Conservation (phyloP, 2,888 invertebrate species). For the Andrena marginata region DNA sequence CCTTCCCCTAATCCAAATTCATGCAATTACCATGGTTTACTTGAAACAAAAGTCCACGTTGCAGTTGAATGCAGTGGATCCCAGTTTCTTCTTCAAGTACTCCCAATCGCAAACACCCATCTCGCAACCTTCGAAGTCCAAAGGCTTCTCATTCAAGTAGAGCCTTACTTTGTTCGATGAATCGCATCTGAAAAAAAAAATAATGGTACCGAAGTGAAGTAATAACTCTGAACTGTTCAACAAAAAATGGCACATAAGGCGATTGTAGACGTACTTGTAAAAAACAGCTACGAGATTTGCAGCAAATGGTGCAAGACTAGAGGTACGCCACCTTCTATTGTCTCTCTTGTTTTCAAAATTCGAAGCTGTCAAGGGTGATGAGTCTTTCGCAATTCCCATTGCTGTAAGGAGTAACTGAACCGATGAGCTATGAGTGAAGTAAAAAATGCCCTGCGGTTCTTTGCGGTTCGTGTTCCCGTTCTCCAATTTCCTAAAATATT, state of each 20-base stretch:
- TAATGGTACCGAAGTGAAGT: neutral
- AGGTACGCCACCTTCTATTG: slow-evolving; percentile 90
- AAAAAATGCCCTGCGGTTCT: slow-evolving; percentile 88
- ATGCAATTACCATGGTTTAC: neutral
- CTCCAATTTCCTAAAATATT: slow-evolving; percentile 69
- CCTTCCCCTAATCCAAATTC: no score
- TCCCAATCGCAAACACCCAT: slow-evolving; percentile 92
- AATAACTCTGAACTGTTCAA: neutral
- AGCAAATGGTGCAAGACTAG: slow-evolving; percentile 89
- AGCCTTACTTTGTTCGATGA: slow-evolving; percentile 87
- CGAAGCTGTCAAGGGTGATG: slow-evolving; percentile 87
- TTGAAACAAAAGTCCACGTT: slow-evolving; percentile 32
- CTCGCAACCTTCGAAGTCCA: slow-evolving; percentile 89
- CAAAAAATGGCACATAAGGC: neutral
- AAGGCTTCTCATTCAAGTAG: slow-evolving; percentile 89
- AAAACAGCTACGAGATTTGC: slow-evolving; percentile 91
- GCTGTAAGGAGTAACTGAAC: slow-evolving; percentile 88
- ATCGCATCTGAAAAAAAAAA: slow-evolving; percentile 86
- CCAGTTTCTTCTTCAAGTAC: slow-evolving; percentile 87
- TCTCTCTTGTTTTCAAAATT: slow-evolving; percentile 87
- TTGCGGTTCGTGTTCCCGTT: slow-evolving; percentile 39
- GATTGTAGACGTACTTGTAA: slow-evolving; percentile 87
- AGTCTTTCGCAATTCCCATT: slow-evolving; percentile 88
- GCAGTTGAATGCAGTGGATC: slow-evolving; percentile 61
- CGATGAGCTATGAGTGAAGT: slow-evolving; percentile 88